phyloP scores from a whole-genome alignment of 1,140 invertebrate genomes.

The Sitobion miscanthi region DNA sequence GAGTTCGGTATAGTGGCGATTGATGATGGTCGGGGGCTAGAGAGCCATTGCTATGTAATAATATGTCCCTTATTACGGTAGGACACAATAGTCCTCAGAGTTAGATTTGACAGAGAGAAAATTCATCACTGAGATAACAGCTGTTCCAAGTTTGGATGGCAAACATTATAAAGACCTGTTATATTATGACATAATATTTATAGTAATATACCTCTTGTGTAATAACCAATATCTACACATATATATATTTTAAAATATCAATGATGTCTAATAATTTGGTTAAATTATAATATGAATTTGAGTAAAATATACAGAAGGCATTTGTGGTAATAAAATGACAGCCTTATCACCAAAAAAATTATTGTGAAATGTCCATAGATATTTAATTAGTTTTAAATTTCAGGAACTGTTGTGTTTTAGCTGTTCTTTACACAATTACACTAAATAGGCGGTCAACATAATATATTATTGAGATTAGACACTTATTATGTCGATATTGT shows the following conservation, averaged over 20 bases:
- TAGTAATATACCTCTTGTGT: too few species aligned
- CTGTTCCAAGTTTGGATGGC: not conserved
- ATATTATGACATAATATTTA: too few species aligned
- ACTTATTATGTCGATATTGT: too few species aligned
- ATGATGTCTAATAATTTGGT: not conserved
- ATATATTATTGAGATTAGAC: too few species aligned
- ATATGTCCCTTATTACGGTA: too few species aligned
- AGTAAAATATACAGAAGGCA: not conserved
- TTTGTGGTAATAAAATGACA: not conserved
- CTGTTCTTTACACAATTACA: too few species aligned
- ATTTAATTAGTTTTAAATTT: not conserved
- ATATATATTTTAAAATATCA: too few species aligned
- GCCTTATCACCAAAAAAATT: not conserved
- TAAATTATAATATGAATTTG: not conserved
- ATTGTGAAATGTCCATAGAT: not conserved
- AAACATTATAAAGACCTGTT: too few species aligned
- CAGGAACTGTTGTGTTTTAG: not conserved
- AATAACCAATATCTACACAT: too few species aligned
- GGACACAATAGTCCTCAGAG: not conserved
- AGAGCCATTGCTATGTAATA: too few species aligned
- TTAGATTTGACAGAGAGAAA: not conserved
- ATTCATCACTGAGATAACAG: not conserved
- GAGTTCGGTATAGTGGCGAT: not conserved
- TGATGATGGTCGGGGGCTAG: too few species aligned
- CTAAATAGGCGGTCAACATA: too few species aligned